A percentile compares a stretch with the other conserved stretches of the same genome.
phyloP scores from a whole-genome alignment of 2,888 invertebrate species.

The Orgyia antiqua region DNA sequence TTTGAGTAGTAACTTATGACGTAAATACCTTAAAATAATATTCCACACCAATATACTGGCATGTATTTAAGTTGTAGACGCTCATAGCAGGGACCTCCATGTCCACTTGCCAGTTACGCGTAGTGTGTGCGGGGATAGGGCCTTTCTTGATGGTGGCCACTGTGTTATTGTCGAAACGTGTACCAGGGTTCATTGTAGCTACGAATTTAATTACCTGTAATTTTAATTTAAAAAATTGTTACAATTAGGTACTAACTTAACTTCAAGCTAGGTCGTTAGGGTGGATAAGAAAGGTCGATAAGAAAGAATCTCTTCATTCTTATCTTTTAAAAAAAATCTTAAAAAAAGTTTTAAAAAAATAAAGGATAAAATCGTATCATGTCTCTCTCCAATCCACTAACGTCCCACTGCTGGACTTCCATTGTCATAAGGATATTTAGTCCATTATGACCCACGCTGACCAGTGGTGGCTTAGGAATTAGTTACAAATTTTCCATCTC shows the following conservation, averaged over 20 bases:
- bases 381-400: too few species aligned
- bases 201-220: constrained; percentile 38
- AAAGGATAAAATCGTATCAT: too few species aligned
- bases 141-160: constrained; percentile 61
- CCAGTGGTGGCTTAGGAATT: too few species aligned
- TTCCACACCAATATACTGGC: constrained; percentile 82
- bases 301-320: not conserved
- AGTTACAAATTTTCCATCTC: too few species aligned
- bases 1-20: too few species aligned
- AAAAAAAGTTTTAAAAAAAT: too few species aligned
- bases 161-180: constrained; percentile 25
- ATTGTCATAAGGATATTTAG: too few species aligned
- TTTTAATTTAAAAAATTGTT: not conserved
- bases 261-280: too few species aligned
- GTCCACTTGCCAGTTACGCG: constrained; percentile 80
- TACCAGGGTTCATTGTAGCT: constrained; percentile 36
- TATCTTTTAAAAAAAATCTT: too few species aligned
- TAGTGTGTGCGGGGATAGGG: constrained; percentile 76
- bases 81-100: constrained; percentile 83
- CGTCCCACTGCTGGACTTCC: too few species aligned
- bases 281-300: not conserved
- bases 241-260: not conserved
- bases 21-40: constrained; percentile 75
- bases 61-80: constrained; percentile 82
- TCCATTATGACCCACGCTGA: too few species aligned